phyloP scores from a whole-genome alignment of 2,888 invertebrate species.

The Macaria liturata region DNA sequence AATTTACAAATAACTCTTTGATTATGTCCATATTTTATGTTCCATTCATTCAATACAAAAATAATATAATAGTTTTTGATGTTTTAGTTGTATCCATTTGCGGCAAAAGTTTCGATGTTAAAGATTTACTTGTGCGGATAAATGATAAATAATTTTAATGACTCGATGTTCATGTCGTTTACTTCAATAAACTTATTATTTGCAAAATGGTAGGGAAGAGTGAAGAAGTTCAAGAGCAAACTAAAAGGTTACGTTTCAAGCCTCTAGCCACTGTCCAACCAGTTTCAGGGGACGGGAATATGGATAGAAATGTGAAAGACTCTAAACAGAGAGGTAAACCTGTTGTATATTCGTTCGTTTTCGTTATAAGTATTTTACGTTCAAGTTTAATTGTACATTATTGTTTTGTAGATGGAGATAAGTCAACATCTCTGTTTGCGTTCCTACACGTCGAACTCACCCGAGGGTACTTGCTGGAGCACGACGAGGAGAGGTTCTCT shows the following conservation, averaged over 20 bases:
- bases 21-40: too few relatives aligned
- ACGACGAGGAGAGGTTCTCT: constrained; percentile 97
- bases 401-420: constrained; percentile 63
- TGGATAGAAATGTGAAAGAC: constrained; percentile 62
- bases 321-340: constrained; percentile 60
- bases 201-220: constrained; percentile 60
- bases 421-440: constrained; percentile 79
- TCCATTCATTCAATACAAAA: too few relatives aligned
- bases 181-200: constrained; percentile 1
- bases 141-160: neutral
- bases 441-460: constrained; percentile 95
- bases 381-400: neutral
- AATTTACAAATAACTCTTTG: too few relatives aligned
- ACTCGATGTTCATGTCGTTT: neutral
- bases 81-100: neutral
- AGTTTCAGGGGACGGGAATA: constrained; percentile 56
- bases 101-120: constrained; percentile 1
- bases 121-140: neutral
- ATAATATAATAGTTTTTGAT: too few relatives aligned
- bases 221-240: constrained; percentile 69
- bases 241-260: constrained; percentile 75
- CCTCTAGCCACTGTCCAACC: constrained; percentile 62
- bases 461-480: constrained; percentile 95
- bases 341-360: neutral
- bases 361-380: too few relatives aligned